A percentile compares a stretch with the other conserved stretches of the same genome.
Conservation (phyloP, 2,113 vertebrate genomes). For the Macquaria australasica region DNA sequence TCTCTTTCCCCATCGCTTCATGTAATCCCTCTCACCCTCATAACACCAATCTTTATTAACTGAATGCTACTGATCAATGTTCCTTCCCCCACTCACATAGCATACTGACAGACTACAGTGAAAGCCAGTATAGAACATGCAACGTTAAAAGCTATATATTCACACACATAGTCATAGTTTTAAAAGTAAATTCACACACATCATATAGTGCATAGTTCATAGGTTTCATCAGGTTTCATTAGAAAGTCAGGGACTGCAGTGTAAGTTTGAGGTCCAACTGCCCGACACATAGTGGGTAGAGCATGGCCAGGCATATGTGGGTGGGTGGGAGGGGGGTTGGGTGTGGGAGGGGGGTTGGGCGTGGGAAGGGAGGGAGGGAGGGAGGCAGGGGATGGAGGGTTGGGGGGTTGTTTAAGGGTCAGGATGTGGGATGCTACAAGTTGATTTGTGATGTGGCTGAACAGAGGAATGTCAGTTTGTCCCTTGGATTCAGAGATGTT, state of each 20-base stretch:
- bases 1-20: constrained; percentile 62
- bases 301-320: constrained; percentile 78
- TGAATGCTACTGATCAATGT: constrained; percentile 78
- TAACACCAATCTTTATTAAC: constrained; percentile 66
- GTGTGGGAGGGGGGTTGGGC: constrained; percentile 36
- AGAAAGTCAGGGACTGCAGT: constrained; percentile 27
- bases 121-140: constrained; percentile 77
- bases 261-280: constrained; percentile 46
- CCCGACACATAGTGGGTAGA: constrained; percentile 73
- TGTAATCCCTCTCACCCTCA: constrained; percentile 62
- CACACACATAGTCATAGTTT: constrained; percentile 45
- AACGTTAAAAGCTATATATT: constrained; percentile 30
- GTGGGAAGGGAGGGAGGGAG: constrained; percentile 16
- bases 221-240: background rate
- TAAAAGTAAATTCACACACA: constrained; percentile 24
- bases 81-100: constrained; percentile 81
- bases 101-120: constrained; percentile 85
- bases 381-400: constrained; percentile 26
- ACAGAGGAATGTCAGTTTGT: constrained; percentile 52
- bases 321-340: constrained; percentile 67
- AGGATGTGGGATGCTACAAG: constrained; percentile 57
- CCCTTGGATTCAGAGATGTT: constrained; percentile 57
- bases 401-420: constrained; percentile 20
- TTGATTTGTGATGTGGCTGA: constrained; percentile 63
- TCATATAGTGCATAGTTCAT: constrained; percentile 10